Conservation (phyloP, 2,797 vertebrate species). For the Tapirus indicus region DNA sequence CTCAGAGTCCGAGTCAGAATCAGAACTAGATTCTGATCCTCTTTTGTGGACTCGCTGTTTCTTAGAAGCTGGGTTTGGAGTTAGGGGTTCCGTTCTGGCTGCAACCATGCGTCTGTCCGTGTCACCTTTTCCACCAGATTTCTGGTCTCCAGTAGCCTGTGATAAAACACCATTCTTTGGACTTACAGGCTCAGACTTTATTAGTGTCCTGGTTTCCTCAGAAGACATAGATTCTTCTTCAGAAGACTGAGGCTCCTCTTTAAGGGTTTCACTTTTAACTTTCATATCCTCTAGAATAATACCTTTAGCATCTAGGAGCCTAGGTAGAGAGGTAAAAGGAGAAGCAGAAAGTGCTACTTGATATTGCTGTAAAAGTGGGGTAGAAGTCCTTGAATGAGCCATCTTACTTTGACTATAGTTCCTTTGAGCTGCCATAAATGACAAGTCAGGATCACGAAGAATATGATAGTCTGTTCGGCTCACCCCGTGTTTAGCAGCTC, state of each 20-base stretch:
- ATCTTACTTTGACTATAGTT: conserved; percentile 96
- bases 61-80: conserved; percentile 95
- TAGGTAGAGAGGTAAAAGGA: conserved; percentile 90
- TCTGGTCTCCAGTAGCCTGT: conserved; percentile 90
- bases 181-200: conserved; percentile 91
- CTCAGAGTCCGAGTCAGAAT: conserved; percentile 94
- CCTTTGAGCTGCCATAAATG: conserved; percentile 96
- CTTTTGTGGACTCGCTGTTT: conserved; percentile 95
- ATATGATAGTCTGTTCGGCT: conserved; percentile 99
- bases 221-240: conserved; percentile 92
- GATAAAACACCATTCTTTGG: conserved; percentile 88
- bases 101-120: conserved; percentile 95
- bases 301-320: conserved; percentile 89
- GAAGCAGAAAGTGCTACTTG: conserved; percentile 89
- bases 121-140: conserved; percentile 87
- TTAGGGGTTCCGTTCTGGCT: conserved; percentile 96
- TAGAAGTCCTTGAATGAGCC: conserved; percentile 87
- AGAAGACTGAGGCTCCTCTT: conserved; percentile 89
- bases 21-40: conserved; percentile 92
- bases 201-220: conserved; percentile 86
- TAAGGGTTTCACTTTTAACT: conserved; percentile 87
- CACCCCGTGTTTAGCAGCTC: conserved; percentile 98
- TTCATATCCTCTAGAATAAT: conserved; percentile 89
- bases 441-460: conserved; percentile 97
- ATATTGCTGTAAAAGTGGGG: conserved; percentile 91